A percentile compares a stretch with the other conserved stretches of the same genome.
Evolutionary conservation across 2,113 vertebrate genomes (phyloP).

Genomic region (Galeopterus variegatus): DNA sequence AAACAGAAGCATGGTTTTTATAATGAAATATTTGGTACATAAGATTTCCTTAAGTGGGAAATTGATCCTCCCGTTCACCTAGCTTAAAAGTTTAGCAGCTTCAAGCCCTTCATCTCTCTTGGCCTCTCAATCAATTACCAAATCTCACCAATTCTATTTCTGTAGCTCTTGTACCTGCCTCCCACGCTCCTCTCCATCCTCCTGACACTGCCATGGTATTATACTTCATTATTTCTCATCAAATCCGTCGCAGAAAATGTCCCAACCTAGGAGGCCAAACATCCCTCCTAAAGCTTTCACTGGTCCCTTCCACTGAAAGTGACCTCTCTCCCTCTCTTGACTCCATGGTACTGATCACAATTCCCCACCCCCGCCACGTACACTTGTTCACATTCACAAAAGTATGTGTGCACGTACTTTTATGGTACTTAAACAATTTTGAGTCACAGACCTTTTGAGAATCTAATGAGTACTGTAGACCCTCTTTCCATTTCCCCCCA

Average conservation of each 20-base stretch:
- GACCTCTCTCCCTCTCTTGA: background rate
- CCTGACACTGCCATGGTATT: background rate
- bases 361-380: background rate
- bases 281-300: background rate
- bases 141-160: background rate
- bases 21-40: conserved; percentile 15
- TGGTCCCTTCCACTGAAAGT: background rate
- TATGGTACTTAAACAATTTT: background rate
- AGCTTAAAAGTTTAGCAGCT: conserved; percentile 40
- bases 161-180: background rate
- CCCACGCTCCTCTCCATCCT: fast-evolving
- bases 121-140: background rate
- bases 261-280: background rate
- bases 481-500: background rate
- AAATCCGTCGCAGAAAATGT: background rate
- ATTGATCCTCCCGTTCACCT: conserved; percentile 23
- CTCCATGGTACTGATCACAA: background rate
- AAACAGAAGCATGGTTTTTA: background rate
- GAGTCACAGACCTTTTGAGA: background rate
- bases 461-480: background rate
- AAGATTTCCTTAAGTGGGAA: conserved; percentile 9
- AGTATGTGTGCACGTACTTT: background rate
- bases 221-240: background rate
- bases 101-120: conserved; percentile 18
- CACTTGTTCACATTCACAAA: background rate